phyloP scores from a whole-genome alignment of 2,113 vertebrate species.

The Pontoporia blainvillei region DNA sequence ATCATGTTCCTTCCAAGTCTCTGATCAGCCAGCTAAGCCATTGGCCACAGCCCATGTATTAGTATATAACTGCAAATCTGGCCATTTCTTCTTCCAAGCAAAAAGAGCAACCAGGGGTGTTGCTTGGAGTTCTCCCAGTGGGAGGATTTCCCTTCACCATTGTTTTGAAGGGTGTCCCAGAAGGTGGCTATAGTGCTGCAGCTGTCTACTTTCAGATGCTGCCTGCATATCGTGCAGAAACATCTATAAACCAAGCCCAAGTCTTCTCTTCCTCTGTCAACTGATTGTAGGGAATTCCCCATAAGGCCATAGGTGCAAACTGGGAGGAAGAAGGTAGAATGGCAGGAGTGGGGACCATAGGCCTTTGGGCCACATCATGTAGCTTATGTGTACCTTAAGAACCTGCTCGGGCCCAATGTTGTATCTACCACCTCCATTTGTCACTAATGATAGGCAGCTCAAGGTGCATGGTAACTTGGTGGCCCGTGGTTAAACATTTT shows the following conservation, averaged over 20 bases:
- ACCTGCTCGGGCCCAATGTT: not conserved
- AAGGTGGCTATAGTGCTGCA: not conserved
- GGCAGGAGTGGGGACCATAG: not conserved
- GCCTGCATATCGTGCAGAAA: not conserved
- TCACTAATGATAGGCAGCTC: not conserved
- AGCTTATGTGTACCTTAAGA: not conserved
- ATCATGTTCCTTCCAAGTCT: not conserved
- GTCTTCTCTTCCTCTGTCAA: not conserved
- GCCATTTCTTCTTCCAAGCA: not conserved
- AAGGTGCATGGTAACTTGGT: not conserved
- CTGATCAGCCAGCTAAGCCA: not conserved
- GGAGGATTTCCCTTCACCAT: not conserved
- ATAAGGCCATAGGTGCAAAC: not conserved
- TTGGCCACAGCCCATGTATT: not conserved
- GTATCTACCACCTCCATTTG: not conserved
- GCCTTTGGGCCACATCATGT: not conserved
- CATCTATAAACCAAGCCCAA: not conserved
- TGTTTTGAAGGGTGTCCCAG: not conserved
- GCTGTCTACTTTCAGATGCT: not conserved
- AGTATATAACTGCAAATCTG: not conserved
- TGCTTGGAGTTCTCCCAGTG: not conserved
- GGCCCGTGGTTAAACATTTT: not conserved
- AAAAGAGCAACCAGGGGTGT: not conserved
- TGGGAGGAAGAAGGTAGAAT: not conserved
- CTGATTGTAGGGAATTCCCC: not conserved